Percentiles rank a stretch among this genome's conserved stretches.
Conservation (phyloP, 2,113 vertebrate species). For the Terrapene triunguis region DNA sequence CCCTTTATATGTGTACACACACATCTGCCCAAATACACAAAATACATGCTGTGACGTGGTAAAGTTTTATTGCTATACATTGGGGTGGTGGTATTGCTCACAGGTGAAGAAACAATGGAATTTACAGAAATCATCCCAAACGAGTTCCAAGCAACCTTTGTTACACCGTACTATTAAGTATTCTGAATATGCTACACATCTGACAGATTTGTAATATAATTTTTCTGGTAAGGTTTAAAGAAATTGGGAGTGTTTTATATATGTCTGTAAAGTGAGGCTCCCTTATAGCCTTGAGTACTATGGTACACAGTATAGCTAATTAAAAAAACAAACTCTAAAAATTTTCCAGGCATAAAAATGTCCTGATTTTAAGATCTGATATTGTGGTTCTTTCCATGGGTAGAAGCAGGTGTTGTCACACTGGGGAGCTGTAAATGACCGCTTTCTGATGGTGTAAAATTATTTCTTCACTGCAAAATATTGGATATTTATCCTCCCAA, state of each 20-base stretch:
- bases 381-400: not conserved
- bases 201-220: not conserved
- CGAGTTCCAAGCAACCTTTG: not conserved
- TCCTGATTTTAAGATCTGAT: not conserved
- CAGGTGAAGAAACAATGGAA: not conserved
- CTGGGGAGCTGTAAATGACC: not conserved
- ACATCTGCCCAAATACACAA: not conserved
- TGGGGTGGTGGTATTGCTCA: not conserved
- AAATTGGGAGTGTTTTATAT: fast-evolving
- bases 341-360: not conserved
- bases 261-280: not conserved
- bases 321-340: not conserved
- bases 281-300: not conserved
- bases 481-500: not conserved
- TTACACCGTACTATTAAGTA: not conserved
- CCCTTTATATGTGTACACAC: not conserved
- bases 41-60: not conserved
- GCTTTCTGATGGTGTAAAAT: not conserved
- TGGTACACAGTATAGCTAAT: not conserved
- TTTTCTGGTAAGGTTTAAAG: not conserved
- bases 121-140: not conserved
- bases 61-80: not conserved
- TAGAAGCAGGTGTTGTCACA: not conserved
- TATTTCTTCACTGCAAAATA: not conserved
- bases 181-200: not conserved